Evolutionary conservation across 2,797 vertebrate species (phyloP).

Genomic region (Microctenopoma stevenorrisi): DNA sequence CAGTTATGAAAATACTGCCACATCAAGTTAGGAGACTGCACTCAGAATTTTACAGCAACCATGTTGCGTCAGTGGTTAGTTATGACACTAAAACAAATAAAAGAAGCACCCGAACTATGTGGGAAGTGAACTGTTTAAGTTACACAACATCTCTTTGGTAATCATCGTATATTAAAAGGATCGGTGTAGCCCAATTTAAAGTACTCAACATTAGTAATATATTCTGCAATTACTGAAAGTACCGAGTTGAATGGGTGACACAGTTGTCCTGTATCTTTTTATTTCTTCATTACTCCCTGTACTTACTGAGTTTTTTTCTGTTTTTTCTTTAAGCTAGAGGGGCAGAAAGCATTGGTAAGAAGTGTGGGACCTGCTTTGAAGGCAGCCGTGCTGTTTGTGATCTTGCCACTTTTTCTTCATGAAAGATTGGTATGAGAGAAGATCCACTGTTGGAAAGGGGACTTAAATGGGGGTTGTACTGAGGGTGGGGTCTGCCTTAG

Average conservation of each 20-base stretch:
- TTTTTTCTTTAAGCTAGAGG: conserved; percentile 62
- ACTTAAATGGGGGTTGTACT: conserved; percentile 61
- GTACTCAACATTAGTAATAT: no score
- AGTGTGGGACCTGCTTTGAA: conserved; percentile 78
- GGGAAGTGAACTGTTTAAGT: neutral
- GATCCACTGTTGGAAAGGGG: conserved; percentile 61
- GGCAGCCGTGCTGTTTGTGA: conserved; percentile 68
- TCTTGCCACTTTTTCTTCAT: conserved; percentile 64
- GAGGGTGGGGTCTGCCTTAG: conserved; percentile 73
- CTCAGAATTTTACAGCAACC: conserved; percentile 4
- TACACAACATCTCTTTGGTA: neutral
- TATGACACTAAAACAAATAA: neutral
- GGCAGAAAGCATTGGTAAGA: conserved; percentile 63
- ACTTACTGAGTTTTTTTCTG: conserved; percentile 8
- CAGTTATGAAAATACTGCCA: conserved; percentile 66
- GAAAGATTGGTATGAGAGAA: conserved; percentile 69
- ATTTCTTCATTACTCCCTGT: no score
- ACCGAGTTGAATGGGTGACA: neutral
- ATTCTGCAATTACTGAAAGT: neutral
- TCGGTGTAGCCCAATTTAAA: neutral
- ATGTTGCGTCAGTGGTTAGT: neutral
- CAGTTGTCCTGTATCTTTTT: neutral
- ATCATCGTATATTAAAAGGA: neutral
- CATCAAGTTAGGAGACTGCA: conserved; percentile 44
- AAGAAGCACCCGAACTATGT: neutral